These are phyloP conservation scores for Melanitta fusca DNA, from an alignment of 2,797 vertebrate species.

Conservation along the genomic window DNA sequence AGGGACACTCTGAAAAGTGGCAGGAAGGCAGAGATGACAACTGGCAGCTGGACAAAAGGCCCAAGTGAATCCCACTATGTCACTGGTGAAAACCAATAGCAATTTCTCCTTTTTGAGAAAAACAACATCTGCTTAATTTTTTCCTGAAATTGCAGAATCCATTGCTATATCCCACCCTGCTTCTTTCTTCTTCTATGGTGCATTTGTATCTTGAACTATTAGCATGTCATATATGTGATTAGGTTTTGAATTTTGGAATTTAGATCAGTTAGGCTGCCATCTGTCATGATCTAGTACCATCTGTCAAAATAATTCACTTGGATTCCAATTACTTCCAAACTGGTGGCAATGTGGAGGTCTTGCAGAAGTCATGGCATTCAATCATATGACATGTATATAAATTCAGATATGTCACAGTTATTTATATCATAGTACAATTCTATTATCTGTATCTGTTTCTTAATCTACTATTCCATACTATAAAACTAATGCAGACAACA, in stretches of 20 bases:
- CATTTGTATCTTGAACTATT: slow-evolving; percentile 41
- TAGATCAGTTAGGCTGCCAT: slow-evolving; percentile 67
- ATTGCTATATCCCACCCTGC: neutral
- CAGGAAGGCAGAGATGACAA: neutral
- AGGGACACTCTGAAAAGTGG: neutral
- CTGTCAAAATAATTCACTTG: slow-evolving; percentile 70
- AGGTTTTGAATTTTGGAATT: slow-evolving; percentile 70
- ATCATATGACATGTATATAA: neutral
- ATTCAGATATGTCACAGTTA: neutral
- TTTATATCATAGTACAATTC: neutral
- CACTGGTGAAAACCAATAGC: neutral
- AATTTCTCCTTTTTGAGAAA: neutral
- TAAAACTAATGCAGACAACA: neutral
- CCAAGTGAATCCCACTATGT: neutral
- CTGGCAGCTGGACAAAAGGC: neutral
- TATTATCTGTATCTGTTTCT: neutral
- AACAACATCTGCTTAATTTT: neutral
- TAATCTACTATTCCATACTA: neutral
- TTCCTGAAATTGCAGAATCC: neutral
- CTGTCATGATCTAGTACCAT: slow-evolving; percentile 63
- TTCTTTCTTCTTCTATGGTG: neutral
- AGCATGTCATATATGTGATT: slow-evolving; percentile 46
- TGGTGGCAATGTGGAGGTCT: neutral
- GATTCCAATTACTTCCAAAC: slow-evolving; percentile 62
- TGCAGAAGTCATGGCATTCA: slow-evolving; percentile 6